Conservation (phyloP, 2,113 vertebrate genomes). For the Cyprinodon brontotheroides region DNA sequence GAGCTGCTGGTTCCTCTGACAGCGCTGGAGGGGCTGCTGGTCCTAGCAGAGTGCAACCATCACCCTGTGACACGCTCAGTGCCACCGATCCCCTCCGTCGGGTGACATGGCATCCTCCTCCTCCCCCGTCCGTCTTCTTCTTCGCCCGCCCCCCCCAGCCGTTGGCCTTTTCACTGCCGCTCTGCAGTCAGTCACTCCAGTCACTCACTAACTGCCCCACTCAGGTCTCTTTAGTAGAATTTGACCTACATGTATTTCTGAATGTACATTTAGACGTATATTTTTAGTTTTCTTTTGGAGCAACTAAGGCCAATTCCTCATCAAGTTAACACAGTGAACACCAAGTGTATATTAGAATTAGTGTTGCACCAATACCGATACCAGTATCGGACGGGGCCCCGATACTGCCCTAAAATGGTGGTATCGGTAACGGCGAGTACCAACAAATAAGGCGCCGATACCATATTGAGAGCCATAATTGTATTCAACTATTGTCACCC, state of each 20-base stretch:
- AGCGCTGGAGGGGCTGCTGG: slow-evolving; percentile 78
- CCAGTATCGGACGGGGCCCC: no score
- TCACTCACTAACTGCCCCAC: slow-evolving; percentile 58
- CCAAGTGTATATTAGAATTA: background rate
- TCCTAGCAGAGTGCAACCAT: slow-evolving; percentile 78
- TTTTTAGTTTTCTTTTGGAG: background rate
- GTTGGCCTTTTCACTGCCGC: slow-evolving; percentile 68
- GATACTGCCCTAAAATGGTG: no score
- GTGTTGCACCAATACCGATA: no score
- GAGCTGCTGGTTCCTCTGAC: slow-evolving; percentile 76
- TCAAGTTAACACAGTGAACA: background rate
- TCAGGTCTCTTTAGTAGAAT: slow-evolving; percentile 51
- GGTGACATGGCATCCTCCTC: slow-evolving; percentile 59
- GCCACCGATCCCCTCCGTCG: slow-evolving; percentile 76
- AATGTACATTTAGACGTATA: no score
- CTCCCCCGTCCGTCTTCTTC: slow-evolving; percentile 24
- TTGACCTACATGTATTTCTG: no score
- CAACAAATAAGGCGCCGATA: no score
- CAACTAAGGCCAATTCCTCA: background rate
- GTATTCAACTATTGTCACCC: no score
- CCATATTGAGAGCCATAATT: no score
- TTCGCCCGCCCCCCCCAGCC: slow-evolving; percentile 17
- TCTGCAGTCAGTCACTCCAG: slow-evolving; percentile 56
- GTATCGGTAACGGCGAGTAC: no score
- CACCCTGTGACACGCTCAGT: slow-evolving; percentile 82